phyloP scores from a whole-genome alignment of 2,113 vertebrate species.

The Ploceus nigricollis region DNA sequence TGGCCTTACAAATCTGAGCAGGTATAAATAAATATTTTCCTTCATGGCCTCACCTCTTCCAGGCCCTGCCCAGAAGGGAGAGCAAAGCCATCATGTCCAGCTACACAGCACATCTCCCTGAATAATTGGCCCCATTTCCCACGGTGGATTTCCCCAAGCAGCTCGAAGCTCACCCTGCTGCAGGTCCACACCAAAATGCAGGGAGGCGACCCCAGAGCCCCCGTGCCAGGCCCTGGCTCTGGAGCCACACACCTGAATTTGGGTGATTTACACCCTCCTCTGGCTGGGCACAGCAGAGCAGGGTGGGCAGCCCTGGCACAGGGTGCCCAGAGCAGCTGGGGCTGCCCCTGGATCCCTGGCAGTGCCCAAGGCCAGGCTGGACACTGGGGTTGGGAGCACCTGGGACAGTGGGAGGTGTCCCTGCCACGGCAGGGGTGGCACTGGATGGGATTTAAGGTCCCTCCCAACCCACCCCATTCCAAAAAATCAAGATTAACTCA shows the following conservation, averaged over 20 bases:
- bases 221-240: fast-evolving
- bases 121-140: background rate
- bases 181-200: fast-evolving
- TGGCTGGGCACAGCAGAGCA: background rate
- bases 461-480: background rate
- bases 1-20: background rate
- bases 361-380: background rate
- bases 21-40: background rate
- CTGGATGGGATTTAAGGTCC: fast-evolving
- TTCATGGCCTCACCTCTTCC: background rate
- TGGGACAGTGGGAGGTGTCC: background rate
- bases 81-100: background rate
- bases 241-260: background rate
- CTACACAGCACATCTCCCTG: background rate
- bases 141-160: background rate
- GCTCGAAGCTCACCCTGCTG: background rate
- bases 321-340: background rate
- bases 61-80: background rate
- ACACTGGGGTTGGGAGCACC: background rate
- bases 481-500: background rate
- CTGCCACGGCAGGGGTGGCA: background rate
- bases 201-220: background rate
- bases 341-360: background rate
- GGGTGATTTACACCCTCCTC: background rate
- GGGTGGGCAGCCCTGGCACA: background rate